A percentile compares a stretch with the other conserved stretches of the same genome.
phyloP scores from a whole-genome alignment of 2,888 invertebrate species.

The Aquatica leii region DNA sequence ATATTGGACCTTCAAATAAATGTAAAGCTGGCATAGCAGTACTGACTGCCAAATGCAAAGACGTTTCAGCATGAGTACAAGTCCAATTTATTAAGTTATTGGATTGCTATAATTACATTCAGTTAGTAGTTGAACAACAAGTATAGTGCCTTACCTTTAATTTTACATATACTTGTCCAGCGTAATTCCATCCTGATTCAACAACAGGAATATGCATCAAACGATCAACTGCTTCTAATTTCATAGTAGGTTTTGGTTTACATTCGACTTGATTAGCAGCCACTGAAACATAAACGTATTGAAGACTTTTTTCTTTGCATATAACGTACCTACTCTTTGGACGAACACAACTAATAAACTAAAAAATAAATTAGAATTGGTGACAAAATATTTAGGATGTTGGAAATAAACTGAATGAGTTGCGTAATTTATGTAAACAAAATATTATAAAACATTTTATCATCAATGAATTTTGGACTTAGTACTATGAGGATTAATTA shows the following conservation, averaged over 20 bases:
- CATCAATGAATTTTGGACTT: too few relatives aligned
- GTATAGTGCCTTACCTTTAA: constrained; percentile 71
- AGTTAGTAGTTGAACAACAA: not conserved
- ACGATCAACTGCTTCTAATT: constrained; percentile 76
- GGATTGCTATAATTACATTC: constrained; percentile 63
- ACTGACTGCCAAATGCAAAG: constrained; percentile 75
- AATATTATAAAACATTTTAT: too few relatives aligned
- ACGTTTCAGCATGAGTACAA: constrained; percentile 76
- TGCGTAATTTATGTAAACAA: too few relatives aligned
- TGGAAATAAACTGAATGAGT: too few relatives aligned
- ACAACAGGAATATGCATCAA: constrained; percentile 83
- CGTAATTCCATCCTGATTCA: constrained; percentile 78
- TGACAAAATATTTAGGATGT: too few relatives aligned
- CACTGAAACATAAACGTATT: constrained; percentile 24
- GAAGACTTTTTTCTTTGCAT: too few relatives aligned
- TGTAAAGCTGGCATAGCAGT: constrained; percentile 78
- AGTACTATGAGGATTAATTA: too few relatives aligned
- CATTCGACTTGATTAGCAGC: not conserved
- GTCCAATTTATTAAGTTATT: constrained; percentile 81
- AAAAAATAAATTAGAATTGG: too few relatives aligned
- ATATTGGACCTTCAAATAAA: constrained; percentile 76
- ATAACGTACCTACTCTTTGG: too few relatives aligned
- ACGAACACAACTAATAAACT: too few relatives aligned
- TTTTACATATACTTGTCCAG: constrained; percentile 75
- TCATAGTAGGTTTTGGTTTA: constrained; percentile 39